These are phyloP conservation scores for Steromphala cineraria DNA, from an alignment of 2,888 invertebrate genomes.

Conservation along the genomic window DNA sequence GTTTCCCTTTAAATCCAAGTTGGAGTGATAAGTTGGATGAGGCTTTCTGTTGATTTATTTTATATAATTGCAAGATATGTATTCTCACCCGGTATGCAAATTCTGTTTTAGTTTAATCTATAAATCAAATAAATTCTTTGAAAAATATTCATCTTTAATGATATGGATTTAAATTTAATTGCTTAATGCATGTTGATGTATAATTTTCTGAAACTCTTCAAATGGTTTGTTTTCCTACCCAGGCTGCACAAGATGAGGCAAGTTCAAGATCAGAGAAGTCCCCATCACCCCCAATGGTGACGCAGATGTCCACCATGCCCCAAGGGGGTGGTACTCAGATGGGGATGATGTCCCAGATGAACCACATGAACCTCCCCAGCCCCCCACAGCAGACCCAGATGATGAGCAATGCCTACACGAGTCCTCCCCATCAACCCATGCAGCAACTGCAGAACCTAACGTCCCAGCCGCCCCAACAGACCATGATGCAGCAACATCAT, in stretches of 20 bases:
- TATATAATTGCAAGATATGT: too few species aligned
- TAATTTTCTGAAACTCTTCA: too few species aligned
- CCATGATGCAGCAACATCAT: constrained; percentile 33
- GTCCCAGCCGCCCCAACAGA: constrained; percentile 19
- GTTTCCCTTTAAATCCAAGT: too few species aligned
- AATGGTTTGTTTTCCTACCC: constrained; percentile 9
- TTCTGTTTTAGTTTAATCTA: too few species aligned
- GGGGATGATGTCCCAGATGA: constrained; percentile 27
- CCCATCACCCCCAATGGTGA: constrained; percentile 40
- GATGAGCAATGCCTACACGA: not conserved
- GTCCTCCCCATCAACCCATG: constrained; percentile 18
- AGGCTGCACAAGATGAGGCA: constrained; percentile 51
- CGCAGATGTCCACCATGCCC: constrained; percentile 25
- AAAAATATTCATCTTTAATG: too few species aligned
- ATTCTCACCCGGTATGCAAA: too few species aligned
- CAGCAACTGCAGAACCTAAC: constrained; percentile 27
- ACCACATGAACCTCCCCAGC: constrained; percentile 30
- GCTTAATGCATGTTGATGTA: too few species aligned
- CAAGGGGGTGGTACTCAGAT: constrained; percentile 35
- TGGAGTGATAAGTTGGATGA: too few species aligned
- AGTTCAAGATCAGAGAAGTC: constrained; percentile 39
- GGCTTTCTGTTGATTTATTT: too few species aligned
- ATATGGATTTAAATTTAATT: too few species aligned
- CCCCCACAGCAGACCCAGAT: constrained; percentile 31
- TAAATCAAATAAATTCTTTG: too few species aligned